A percentile compares a stretch with the other conserved stretches of the same genome.
Evolutionary conservation across 2,113 vertebrate genomes (phyloP).

Genomic region (Coptodon bakossiorum): DNA sequence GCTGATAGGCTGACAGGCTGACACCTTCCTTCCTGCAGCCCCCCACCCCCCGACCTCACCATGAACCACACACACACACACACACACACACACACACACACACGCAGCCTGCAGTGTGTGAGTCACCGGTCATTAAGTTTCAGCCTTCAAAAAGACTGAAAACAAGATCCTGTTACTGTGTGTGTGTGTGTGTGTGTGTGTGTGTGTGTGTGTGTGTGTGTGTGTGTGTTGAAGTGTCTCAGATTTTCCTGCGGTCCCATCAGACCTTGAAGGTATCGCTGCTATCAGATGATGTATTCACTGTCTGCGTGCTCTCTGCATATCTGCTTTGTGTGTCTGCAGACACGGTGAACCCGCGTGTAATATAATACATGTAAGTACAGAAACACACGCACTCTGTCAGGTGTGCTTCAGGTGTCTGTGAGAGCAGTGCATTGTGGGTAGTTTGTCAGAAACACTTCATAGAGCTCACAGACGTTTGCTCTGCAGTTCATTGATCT

Average conservation of each 20-base stretch:
- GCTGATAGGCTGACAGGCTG: slow-evolving; percentile 15
- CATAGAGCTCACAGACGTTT: background rate
- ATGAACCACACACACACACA: background rate
- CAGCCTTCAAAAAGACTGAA: background rate
- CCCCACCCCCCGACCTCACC: background rate
- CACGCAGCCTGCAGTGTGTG: background rate
- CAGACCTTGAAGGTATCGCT: background rate
- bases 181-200: background rate
- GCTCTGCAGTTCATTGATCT: background rate
- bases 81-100: background rate
- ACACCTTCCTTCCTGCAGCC: background rate
- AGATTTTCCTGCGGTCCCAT: background rate
- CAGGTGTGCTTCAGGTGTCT: background rate
- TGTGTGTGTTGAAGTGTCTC: background rate
- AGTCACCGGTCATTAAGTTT: background rate
- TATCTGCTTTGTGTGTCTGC: background rate
- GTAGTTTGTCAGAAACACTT: background rate
- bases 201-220: background rate
- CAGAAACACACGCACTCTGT: background rate
- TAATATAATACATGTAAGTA: background rate
- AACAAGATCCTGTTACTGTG: background rate
- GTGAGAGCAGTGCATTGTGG: background rate
- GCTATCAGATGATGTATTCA: background rate
- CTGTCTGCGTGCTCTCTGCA: background rate
- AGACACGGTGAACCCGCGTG: background rate